Evolutionary conservation across 2,797 vertebrate genomes (phyloP), one percentile per base, ranked within the genome.

Genomic region (Enteromius radiatus): DNA sequence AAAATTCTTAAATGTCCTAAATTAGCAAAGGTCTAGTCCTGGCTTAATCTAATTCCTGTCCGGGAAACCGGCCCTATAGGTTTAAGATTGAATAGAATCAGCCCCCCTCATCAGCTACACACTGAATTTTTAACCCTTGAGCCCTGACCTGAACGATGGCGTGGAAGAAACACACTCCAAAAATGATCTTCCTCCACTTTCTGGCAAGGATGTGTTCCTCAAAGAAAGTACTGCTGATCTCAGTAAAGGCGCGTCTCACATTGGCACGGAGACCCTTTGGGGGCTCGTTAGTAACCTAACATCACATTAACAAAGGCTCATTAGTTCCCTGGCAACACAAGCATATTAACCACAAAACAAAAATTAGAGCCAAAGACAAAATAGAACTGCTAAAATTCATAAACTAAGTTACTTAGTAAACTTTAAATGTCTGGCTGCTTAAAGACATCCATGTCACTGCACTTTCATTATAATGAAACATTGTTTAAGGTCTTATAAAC

Each of bases 221-320:
- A 81, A 97, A 96, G 92, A 94, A 96, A 0, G 84, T 88, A 85
- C 77, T 59, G 82, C 91, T 89, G 88, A 96, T 95, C 90, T 96
- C 95, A 2, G 90, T 94, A 89, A 97, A 96, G 41, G 94, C 93
- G 64, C 92, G 89, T 28, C 92, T 91, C 85, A 96, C 94, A 85
- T 96, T 96, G 86, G 94, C 95, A 82, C 94, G 91, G 63, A 96
- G 91, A 68, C 94, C 94, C 92, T 96, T 96, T 19, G 94, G 94
- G 80, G 94, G 93, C 85, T 96, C 95, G 77, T 95, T 96, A 76
- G 94, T 95, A 87, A 95, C 93, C 95, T 95, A 84, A 67, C 74
- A 85, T 49, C 7, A 83, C 49, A 89, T 81, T 14, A 86, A 61
- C 76, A 47, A 71, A 89, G 81, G 47, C 70, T 79, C 43, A 69